Conservation (phyloP, 1,140 invertebrate species). For the Drosophila santomea region DNA sequence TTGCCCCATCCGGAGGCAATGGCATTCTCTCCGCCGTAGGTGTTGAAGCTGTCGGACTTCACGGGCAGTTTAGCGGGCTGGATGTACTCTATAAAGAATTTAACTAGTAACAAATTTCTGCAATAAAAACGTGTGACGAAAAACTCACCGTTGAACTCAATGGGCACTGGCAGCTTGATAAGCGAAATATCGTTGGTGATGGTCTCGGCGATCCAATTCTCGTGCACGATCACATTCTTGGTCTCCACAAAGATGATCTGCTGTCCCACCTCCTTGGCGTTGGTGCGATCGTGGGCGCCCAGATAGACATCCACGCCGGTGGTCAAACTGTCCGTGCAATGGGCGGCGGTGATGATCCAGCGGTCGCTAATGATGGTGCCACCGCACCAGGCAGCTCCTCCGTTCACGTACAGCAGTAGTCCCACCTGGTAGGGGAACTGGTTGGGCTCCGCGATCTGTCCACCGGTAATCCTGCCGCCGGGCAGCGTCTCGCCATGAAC, state of each 20-base stretch:
- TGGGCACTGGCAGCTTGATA: slow-evolving; percentile 63
- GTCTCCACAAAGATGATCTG: slow-evolving; percentile 64
- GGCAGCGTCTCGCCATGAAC: slow-evolving; percentile 8
- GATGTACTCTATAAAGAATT: slow-evolving; percentile 30
- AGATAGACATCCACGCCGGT: slow-evolving; percentile 72
- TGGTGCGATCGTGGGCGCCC: slow-evolving; percentile 63
- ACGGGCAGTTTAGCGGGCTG: slow-evolving; percentile 61
- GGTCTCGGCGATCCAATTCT: slow-evolving; percentile 14
- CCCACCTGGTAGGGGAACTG: slow-evolving; percentile 86
- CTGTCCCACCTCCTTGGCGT: slow-evolving; percentile 56
- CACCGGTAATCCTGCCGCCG: slow-evolving; percentile 68
- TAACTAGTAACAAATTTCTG: not conserved
- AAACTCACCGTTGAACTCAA: slow-evolving; percentile 48
- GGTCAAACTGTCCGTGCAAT: slow-evolving; percentile 86
- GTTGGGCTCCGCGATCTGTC: slow-evolving; percentile 69
- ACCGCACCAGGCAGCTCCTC: slow-evolving; percentile 85
- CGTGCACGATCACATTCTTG: slow-evolving; percentile 59
- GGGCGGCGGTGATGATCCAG: slow-evolving; percentile 88
- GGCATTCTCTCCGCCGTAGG: slow-evolving; percentile 40
- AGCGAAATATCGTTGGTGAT: slow-evolving; percentile 70
- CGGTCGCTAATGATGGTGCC: slow-evolving; percentile 86
- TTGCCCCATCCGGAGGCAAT: slow-evolving; percentile 75
- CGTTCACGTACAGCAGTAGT: slow-evolving; percentile 76
- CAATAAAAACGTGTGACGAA: no score
- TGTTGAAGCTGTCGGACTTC: slow-evolving; percentile 43